Evolutionary conservation across 2,888 invertebrate genomes (phyloP), one percentile per base, ranked within the genome.

Genomic region (Autographa pulchrina): DNA sequence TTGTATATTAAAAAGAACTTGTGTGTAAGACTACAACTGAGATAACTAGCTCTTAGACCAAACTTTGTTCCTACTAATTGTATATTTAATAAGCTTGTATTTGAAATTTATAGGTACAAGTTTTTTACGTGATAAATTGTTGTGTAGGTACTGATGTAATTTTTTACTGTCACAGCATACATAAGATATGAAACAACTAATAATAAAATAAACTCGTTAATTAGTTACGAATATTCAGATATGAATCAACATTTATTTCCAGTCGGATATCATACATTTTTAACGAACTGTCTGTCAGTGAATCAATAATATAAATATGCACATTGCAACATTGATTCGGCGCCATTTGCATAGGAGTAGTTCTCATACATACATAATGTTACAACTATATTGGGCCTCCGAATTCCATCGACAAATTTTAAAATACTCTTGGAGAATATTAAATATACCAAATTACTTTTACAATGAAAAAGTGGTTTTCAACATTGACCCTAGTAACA

Each of bases 291-390:
- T 13, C 18, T 35, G 25, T 58, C 18, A n/a, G 16, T 56, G 41
- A 52, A 72, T 41, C 48, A n/a, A 31, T 38, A 38, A 25, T 72
- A 72, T 48, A 41, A 13, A 48, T 54, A 61, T 56, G 70, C 70
- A 48, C 52, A 61, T 61, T 18, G 9, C 14, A 48, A 63, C 32
- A 60, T 62, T 62, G 54, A 62, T 56, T 52, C 35, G 11, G 11
- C 25, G n/a, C 48, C 25, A 62, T 74, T 65, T 65, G 25, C 54
- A 78, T 60, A 66, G 54, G 31, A 48, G 38, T 35, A 31, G 13
- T 43, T 35, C 79, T 63, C 75, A 54, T 66, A 66, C 41, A 77
- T 68, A 63, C 43, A n/a, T 63, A 16, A 65, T 74, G 20, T 31
- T 38, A 63, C 31, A 69, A 35, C 60, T 61, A 43, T 41, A 71